Conservation (phyloP, 2,113 vertebrate genomes). For the Nesogale talazaci region DNA sequence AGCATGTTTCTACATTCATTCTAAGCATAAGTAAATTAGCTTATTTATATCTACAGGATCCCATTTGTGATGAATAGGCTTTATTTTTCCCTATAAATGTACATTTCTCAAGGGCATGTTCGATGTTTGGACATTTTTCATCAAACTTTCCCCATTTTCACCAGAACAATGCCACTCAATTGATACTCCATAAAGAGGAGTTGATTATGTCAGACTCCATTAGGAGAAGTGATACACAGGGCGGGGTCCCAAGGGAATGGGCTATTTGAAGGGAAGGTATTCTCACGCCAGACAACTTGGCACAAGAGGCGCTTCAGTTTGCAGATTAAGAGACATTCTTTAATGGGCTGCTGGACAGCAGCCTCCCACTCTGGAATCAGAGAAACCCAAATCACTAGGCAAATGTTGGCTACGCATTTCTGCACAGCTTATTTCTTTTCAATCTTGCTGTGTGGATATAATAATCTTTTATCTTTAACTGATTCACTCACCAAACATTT, state of each 20-base stretch:
- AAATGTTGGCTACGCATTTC: fast-evolving
- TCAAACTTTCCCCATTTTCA: background rate
- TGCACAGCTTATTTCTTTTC: background rate
- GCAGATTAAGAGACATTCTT: background rate
- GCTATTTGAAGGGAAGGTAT: background rate
- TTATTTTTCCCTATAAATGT: background rate
- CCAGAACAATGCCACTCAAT: background rate
- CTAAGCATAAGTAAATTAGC: background rate
- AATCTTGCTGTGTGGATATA: background rate
- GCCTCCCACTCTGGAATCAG: background rate
- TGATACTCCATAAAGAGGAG: background rate
- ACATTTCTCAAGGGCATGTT: background rate
- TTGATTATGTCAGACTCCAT: conserved; percentile 35
- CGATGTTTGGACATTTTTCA: background rate
- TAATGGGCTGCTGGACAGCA: conserved; percentile 10
- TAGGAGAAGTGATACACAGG: background rate
- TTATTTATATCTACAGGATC: background rate
- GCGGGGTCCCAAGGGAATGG: background rate
- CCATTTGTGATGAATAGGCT: background rate
- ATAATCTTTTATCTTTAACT: background rate
- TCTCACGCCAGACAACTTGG: background rate
- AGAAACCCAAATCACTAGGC: background rate
- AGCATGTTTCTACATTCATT: background rate
- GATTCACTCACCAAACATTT: background rate
- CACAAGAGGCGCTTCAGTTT: background rate